Base-by-base conservation (phyloP, 2,888 invertebrate species). In the Caenorhabditis imperialis region DNA sequence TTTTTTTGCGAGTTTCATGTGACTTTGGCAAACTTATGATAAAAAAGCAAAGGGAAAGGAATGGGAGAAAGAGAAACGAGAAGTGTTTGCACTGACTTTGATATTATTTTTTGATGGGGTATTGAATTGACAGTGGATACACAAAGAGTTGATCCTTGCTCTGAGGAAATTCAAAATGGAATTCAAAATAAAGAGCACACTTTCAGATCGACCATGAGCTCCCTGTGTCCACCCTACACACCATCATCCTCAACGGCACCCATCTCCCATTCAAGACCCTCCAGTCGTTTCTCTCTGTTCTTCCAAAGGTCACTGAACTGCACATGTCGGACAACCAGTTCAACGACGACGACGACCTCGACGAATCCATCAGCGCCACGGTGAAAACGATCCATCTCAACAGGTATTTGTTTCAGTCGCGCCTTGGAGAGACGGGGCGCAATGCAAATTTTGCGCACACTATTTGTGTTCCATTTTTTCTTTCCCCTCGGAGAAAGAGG, bases 241-340 rank as follows among this genome's bases (percentile, higher is more conserved):
- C 81, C 37, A 63, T 83, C 38, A 76, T 83, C 37, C 77, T 83
- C 22, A 83, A 81, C 48, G 83, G 83, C 35, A 83, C 81, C 23
- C 72, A 81, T 77, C 71, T 81, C 4, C 72, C 78, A n/a, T 61
- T 79, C 35, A 58, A 73, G 22, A 61, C 77, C 14, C 70, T 83
- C 20, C 61, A 78, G 44, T 69, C 70, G 35, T 47, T 81, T 30
- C 58, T 79, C 14, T 51, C 57, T 1, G 60, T 62, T 27, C 63
- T 79, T 48, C 83, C 83, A 23, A 63, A 75, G 22, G 71, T 83
- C 25, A 57, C 54, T n/a, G 83, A 83, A 48, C 67, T 83, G 27
- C 83, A 83, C 44, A 62, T 83, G 37, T 80, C 83, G 4, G 74
- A 81, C 63, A 81, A 81, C 65, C 58, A 69, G 18, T 77, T 81